phyloP scores from a whole-genome alignment of 1,140 invertebrate genomes.

The Radopholus similis region DNA sequence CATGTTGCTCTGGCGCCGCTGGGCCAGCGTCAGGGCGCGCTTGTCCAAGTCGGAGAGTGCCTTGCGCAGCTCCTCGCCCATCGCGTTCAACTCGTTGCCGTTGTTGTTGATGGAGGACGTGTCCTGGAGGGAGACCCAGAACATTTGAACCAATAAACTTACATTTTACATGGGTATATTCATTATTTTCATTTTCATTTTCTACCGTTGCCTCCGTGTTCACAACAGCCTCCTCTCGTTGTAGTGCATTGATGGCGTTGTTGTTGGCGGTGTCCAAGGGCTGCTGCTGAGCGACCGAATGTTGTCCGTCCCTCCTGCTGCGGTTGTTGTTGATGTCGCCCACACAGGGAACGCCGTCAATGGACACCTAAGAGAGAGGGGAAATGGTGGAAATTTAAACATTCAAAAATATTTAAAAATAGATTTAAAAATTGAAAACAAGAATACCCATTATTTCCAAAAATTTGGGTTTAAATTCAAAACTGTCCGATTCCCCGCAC shows the following conservation, averaged over 20 bases:
- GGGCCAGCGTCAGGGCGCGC: slow-evolving; percentile 36
- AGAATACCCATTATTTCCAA: not conserved
- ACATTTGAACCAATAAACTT: not conserved
- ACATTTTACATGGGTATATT: too few relatives aligned
- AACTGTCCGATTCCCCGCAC: too few relatives aligned
- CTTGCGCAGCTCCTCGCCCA: not conserved
- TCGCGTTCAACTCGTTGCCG: not conserved
- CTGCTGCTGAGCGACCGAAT: not conserved
- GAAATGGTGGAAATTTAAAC: too few relatives aligned
- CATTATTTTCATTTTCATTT: too few relatives aligned
- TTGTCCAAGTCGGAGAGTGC: slow-evolving; percentile 26
- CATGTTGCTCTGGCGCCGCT: slow-evolving; percentile 52
- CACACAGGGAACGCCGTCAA: not conserved
- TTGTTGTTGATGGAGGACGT: not conserved
- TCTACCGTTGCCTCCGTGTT: not conserved
- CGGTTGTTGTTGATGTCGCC: not conserved
- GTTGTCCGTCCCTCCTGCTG: not conserved
- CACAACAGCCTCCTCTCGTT: not conserved
- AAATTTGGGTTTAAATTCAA: too few relatives aligned
- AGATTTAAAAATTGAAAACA: not conserved
- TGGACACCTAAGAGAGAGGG: slow-evolving; percentile 9
- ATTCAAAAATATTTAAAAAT: not conserved
- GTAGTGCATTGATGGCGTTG: not conserved
- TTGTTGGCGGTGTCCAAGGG: not conserved
- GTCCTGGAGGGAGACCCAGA: not conserved